Percentiles rank a stretch among this genome's conserved stretches.
Conservation (phyloP, 2,113 vertebrate genomes). For the Colistium nudipinnis region DNA sequence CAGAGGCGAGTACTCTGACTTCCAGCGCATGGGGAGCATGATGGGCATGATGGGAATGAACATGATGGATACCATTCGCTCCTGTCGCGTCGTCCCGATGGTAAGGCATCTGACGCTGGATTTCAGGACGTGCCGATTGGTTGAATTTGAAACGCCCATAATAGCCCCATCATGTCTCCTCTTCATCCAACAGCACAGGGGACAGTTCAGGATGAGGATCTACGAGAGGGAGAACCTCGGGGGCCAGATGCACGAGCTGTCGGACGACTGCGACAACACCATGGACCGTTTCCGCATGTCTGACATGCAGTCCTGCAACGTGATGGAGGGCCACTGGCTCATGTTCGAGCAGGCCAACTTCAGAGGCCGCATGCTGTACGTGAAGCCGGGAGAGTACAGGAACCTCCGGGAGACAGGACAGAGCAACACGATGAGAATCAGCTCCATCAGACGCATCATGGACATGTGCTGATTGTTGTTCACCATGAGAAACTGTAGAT, state of each 20-base stretch:
- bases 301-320: constrained; percentile 79
- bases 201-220: constrained; percentile 80
- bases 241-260: constrained; percentile 73
- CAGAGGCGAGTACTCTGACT: constrained; percentile 72
- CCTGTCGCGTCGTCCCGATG: constrained; percentile 73
- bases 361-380: constrained; percentile 47
- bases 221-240: constrained; percentile 80
- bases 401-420: constrained; percentile 64
- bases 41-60: constrained; percentile 40
- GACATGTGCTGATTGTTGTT: not conserved
- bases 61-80: constrained; percentile 68
- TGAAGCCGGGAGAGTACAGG: constrained; percentile 65
- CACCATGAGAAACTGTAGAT: not conserved
- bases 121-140: too few relatives aligned
- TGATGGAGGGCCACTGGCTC: constrained; percentile 81
- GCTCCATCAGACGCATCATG: constrained; percentile 7
- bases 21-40: constrained; percentile 60
- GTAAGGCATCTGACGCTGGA: constrained; percentile 57
- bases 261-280: constrained; percentile 81
- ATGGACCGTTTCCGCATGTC: constrained; percentile 71
- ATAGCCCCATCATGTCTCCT: not conserved
- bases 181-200: constrained; percentile 70
- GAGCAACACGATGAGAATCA: constrained; percentile 25
- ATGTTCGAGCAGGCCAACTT: constrained; percentile 77
- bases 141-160: too few relatives aligned